A percentile compares a stretch with the other conserved stretches of the same genome.
Evolutionary conservation across 1,140 invertebrate species (phyloP).

Genomic region (Araneus ventricosus): DNA sequence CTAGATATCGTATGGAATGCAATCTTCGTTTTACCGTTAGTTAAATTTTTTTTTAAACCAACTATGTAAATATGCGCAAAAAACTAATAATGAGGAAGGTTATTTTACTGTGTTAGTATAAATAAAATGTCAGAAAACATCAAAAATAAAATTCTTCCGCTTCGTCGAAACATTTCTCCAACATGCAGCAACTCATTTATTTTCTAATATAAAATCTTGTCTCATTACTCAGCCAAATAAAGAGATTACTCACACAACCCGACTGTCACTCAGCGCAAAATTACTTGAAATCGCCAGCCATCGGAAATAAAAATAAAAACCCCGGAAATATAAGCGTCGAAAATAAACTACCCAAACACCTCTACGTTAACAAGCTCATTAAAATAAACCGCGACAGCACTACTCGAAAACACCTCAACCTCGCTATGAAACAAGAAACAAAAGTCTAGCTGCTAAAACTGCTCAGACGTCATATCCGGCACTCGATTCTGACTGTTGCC

Average conservation of each 20-base stretch:
- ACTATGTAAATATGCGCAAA: no score
- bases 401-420: slow-evolving; percentile 62
- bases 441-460: slow-evolving; percentile 50
- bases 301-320: background rate
- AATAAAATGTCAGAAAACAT: no score
- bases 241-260: background rate
- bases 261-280: slow-evolving; percentile 4
- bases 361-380: slow-evolving; percentile 60
- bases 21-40: no score
- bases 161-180: background rate
- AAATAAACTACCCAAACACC: slow-evolving; percentile 47
- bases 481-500: slow-evolving; percentile 60
- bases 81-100: no score
- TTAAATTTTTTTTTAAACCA: no score
- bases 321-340: slow-evolving; percentile 44
- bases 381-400: slow-evolving; percentile 1
- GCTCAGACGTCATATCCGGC: slow-evolving; percentile 65
- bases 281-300: background rate
- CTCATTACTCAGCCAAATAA: slow-evolving; percentile 12
- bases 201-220: background rate
- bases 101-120: no score
- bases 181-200: background rate
- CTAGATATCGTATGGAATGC: no score
- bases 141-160: no score
- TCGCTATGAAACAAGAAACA: slow-evolving; percentile 28